A percentile compares a stretch with the other conserved stretches of the same genome.
Evolutionary conservation across 2,888 invertebrate genomes (phyloP).

Genomic region (Hyppa rectilinea): DNA sequence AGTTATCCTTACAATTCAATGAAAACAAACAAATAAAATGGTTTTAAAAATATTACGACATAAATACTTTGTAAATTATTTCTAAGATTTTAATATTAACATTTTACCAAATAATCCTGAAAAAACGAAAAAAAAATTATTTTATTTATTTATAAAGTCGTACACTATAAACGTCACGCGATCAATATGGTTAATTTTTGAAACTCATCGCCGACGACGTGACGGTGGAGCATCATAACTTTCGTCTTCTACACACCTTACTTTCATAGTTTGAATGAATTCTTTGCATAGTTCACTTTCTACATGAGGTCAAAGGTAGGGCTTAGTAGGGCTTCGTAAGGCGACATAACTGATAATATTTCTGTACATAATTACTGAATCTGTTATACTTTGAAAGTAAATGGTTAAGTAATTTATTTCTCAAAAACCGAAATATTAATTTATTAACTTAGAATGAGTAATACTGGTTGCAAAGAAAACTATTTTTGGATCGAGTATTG

Average conservation of each 20-base stretch:
- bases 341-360: not conserved
- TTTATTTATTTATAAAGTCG: no score
- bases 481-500: no score
- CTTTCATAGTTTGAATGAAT: conserved; percentile 77
- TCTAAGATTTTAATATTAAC: no score
- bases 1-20: not conserved
- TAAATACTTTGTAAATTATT: no score
- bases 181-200: conserved; percentile 79
- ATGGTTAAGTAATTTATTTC: no score
- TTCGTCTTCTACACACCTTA: conserved; percentile 82
- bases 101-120: no score
- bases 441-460: no score
- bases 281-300: conserved; percentile 67
- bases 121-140: no score
- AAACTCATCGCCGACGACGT: conserved; percentile 82
- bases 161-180: conserved; percentile 67
- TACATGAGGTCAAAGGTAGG: conserved; percentile 46
- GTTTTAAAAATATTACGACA: not conserved
- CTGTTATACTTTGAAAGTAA: not conserved
- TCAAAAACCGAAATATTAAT: no score
- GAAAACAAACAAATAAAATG: not conserved
- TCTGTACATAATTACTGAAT: not conserved
- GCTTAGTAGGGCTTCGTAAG: conserved; percentile 34
- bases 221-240: conserved; percentile 76
- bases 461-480: no score